Evolutionary conservation across 2,888 invertebrate species (phyloP).

Genomic region (Sussaba pulchella): DNA sequence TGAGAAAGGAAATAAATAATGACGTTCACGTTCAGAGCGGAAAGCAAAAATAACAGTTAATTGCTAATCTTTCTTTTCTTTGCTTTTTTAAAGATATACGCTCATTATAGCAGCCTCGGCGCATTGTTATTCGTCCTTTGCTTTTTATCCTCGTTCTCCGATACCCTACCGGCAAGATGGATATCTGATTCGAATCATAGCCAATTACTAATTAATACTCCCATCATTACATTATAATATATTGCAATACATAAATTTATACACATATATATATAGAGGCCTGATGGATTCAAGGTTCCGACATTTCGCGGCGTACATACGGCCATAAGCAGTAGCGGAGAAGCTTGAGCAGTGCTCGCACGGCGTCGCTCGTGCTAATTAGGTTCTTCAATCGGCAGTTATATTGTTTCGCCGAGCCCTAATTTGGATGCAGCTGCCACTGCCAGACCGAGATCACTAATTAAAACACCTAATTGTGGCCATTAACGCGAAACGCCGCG

Average conservation of each 20-base stretch:
- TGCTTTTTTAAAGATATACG: too few relatives aligned
- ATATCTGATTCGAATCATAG: slow-evolving; percentile 7
- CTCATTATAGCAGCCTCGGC: background rate
- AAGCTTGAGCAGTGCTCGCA: background rate
- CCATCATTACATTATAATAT: background rate
- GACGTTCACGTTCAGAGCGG: too few relatives aligned
- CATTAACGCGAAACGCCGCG: slow-evolving; percentile 83
- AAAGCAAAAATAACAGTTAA: background rate
- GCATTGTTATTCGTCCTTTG: background rate
- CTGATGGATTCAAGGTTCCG: slow-evolving; percentile 15
- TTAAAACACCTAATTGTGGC: slow-evolving; percentile 84
- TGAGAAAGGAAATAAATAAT: too few relatives aligned
- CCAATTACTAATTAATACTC: slow-evolving; percentile 22
- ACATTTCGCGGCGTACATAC: slow-evolving; percentile 22
- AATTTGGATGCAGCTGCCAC: slow-evolving; percentile 82
- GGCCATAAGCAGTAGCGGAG: slow-evolving; percentile 2
- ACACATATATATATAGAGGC: background rate
- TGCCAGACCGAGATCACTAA: slow-evolving; percentile 80
- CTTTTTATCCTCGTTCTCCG: background rate
- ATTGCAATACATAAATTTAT: background rate
- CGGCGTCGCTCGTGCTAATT: slow-evolving; percentile 76
- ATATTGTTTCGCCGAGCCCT: slow-evolving; percentile 83
- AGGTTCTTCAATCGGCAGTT: slow-evolving; percentile 83
- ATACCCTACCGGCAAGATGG: background rate
- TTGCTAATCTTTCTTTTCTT: background rate